Base-by-base conservation (phyloP, 2,888 invertebrate genomes). In the Philereme vetulata region DNA sequence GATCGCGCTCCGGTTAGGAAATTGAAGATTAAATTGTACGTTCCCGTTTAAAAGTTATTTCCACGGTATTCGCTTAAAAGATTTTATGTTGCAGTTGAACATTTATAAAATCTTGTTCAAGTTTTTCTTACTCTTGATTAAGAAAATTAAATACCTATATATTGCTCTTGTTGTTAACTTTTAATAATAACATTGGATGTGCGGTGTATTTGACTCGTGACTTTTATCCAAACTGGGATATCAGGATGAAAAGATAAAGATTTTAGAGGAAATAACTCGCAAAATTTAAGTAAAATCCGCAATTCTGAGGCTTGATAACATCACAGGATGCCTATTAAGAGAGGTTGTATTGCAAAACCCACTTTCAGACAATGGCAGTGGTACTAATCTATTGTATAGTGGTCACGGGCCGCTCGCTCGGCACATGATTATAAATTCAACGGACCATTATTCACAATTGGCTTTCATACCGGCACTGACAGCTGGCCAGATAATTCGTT, bases 401-500 rank as follows among this genome's bases (percentile, higher is more conserved):
- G 62, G 66, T 53, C 56, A 62, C 65, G 65, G 62, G 65, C 58
- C 56, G 62, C 51, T 65, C 62, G 60, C 59, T 57, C 54, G 70
- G 68, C 68, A 70, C 66, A 67, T 68, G 70, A 70, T 70, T 68
- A 70, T 70, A 64, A 70, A 70, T 70, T 68, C 71, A 67, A 62
- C 61, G 54, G 62, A 65, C 84, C 82, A 85, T 87, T 85, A 86
- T 85, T 87, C 85, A 84, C 86, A 87, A 88, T 85, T 86, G 88
- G 85, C 83, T 83, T 81, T 81, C 77, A 84, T 78, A 77, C 81
- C 82, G 79, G 75, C 76, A 73, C 77, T 85, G 85, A 84, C 86
- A 85, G 81, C 75, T 76, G 81, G 79, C 73, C 78, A 80, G 86
- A 87, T 88, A 85, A 88, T 87, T 88, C 87, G 86, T 84, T 86